phyloP scores from a whole-genome alignment of 2,888 invertebrate species.

The Tetranychus truncatus region DNA sequence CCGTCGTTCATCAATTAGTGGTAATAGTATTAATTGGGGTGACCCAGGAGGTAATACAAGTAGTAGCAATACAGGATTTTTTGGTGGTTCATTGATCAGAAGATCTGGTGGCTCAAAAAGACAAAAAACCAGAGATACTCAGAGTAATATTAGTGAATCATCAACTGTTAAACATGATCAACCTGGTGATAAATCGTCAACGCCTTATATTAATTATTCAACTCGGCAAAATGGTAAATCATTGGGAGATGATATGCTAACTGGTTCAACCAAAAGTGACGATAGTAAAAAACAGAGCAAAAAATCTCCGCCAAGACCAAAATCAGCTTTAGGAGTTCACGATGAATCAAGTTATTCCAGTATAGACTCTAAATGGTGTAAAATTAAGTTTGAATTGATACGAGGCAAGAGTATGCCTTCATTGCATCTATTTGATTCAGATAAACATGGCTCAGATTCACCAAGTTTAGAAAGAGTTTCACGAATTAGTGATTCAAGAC shows the following conservation, averaged over 20 bases:
- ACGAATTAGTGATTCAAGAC: background rate
- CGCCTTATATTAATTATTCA: background rate
- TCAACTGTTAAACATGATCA: background rate
- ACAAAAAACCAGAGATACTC: background rate
- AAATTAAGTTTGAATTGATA: conserved; percentile 38
- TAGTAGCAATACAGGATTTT: background rate
- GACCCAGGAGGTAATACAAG: background rate
- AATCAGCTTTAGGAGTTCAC: conserved; percentile 28
- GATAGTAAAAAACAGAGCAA: background rate
- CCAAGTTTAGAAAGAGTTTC: background rate
- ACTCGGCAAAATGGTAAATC: background rate
- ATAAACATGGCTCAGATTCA: background rate
- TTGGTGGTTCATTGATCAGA: background rate
- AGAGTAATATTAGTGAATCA: background rate
- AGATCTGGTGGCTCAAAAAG: background rate
- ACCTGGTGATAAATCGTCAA: background rate
- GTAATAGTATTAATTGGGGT: background rate
- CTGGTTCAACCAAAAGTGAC: background rate
- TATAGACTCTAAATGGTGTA: conserved; percentile 4
- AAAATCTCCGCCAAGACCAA: conserved; percentile 26
- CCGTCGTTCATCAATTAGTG: conserved; percentile 24
- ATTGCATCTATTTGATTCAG: conserved; percentile 23
- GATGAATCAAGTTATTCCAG: background rate
- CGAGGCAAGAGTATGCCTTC: conserved; percentile 87
- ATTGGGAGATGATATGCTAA: background rate